Evolutionary conservation across 2,797 vertebrate genomes (phyloP), one percentile per base, ranked within the genome.

Genomic region (Gambelia wislizenii): DNA sequence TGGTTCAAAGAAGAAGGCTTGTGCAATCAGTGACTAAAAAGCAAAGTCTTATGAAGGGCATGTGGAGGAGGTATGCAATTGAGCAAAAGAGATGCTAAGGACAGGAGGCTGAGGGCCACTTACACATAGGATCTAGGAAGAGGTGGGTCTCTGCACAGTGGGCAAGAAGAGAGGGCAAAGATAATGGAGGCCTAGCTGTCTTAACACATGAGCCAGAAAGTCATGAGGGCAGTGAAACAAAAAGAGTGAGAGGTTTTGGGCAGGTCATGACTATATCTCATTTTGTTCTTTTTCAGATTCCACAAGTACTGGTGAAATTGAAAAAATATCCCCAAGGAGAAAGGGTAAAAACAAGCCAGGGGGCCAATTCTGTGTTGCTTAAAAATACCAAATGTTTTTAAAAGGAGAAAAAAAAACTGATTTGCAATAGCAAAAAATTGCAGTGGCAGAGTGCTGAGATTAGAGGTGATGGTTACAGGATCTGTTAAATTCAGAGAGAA

Each of bases 241-340:
- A 36, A 74, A 13, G 42, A 49, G 25, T 22, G 1, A 0, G 4
- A 33, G 12, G 42, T n/a, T 86, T 59, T 52, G 25, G 39, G 3
- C 2, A 14, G 27, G 5, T 49, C n/a, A 39, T 54, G 12, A 20
- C 52, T 69, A 12, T 77, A 44, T 54, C 16, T 61, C 69, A 13
- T 86, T 30, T 0, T 9, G 0, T 1, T 89, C 89, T 82, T 69
- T 93, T 86, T 83, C 94, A 99, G 99, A 98, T 99, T 89, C 99
- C 99, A 67, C 99, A 99, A 93, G 99, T 99, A 89, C 96, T 99
- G 89, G 97, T 99, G 27, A 98, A 98, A 89, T 96, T 99, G 86
- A 99, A 99, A 96, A 99, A 99, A 86, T 99, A 99, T 90, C 98
- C 98, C 77, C 98, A 98, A 52, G 96, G 96, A 67, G 99, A 99